Base-by-base conservation (phyloP, 2,888 invertebrate genomes). In the Mythimna loreyi region DNA sequence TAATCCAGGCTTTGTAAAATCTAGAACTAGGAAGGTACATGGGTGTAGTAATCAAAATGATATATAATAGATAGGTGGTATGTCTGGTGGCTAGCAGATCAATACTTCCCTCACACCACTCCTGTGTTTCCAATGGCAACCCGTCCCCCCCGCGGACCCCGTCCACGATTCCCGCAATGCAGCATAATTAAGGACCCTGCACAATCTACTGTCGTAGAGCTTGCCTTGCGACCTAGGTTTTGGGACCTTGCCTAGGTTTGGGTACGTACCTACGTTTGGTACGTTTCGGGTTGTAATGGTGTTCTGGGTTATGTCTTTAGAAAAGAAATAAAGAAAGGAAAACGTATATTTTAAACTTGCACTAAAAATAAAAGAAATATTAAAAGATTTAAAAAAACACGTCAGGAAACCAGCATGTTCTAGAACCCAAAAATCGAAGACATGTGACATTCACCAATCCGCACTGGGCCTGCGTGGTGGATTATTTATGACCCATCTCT, bases 71-170 rank as follows among this genome's bases (percentile, higher is more conserved):
- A 11, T 60, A 36, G 8, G 9, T 45, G 13, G 11, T 45, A 16
- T 23, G 11, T 3, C 9, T 43, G n/a, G 11, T 25, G 47, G 25
- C 5, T 21, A 25, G 19, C 28, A 21, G 52, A 75, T 72, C 72
- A 53, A 72, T 72, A 72, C 30, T 33, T 75, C 36, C 25, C 52
- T 57, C 67, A 66, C n/a, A 36, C 66, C 45, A 40, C 30, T 30
- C 23, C 3, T 2, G 9, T 13, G 33, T 67, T 53, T 43, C 30
- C 55, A 65, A 64, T 56, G 33, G 8, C 11, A 11, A 19, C 40
- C 55, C 25, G 13, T 55, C 25, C 30, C 23, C n/a, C n/a, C n/a
- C n/a, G n/a, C n/a, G 49, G 21, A 23, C 36, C 57, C 57, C 67
- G n/a, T 30, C 19, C 47, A 67, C 9, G 9, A 47, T 57, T 47